A percentile compares a stretch with the other conserved stretches of the same genome.
These are phyloP conservation scores for Ceratina calcarata DNA, from an alignment of 1,140 invertebrate genomes.

Conservation along the genomic window DNA sequence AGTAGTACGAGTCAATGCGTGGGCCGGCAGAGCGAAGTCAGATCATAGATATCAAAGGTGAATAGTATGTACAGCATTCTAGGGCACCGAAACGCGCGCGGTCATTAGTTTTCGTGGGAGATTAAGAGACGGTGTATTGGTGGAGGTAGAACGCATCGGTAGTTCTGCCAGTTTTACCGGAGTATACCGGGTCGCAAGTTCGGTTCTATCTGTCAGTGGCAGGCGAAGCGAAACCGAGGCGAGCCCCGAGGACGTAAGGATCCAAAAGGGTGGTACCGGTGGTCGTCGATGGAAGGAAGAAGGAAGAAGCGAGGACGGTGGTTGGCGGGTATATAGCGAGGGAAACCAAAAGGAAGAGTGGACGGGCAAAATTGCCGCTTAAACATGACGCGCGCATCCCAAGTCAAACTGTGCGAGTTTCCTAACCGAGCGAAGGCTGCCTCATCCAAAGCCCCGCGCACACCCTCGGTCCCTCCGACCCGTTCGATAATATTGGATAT, in stretches of 20 bases:
- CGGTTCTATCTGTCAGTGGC: conserved; percentile 63
- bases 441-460: conserved; percentile 54
- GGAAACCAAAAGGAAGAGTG: conserved; percentile 15
- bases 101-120: not conserved
- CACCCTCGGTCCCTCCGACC: conserved; percentile 46
- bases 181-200: conserved; percentile 46
- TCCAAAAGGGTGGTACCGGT: conserved; percentile 55
- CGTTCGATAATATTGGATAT: conserved; percentile 67
- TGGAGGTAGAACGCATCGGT: conserved; percentile 40
- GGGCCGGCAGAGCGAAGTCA: not conserved
- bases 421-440: conserved; percentile 22
- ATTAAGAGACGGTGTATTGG: conserved; percentile 12
- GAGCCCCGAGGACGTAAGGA: conserved; percentile 56
- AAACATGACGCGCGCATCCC: conserved; percentile 65
- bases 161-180: conserved; percentile 11
- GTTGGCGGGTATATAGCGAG: not conserved
- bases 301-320: not conserved
- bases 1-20: not conserved
- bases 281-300: not conserved
- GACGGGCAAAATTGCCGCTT: conserved; percentile 63
- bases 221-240: conserved; percentile 36
- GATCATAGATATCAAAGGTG: no score
- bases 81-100: not conserved
- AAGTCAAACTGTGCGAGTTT: conserved; percentile 62
- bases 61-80: no score